These are phyloP conservation scores for Uropsilus gracilis DNA, from an alignment of 2,113 vertebrate species.

Conservation along the genomic window DNA sequence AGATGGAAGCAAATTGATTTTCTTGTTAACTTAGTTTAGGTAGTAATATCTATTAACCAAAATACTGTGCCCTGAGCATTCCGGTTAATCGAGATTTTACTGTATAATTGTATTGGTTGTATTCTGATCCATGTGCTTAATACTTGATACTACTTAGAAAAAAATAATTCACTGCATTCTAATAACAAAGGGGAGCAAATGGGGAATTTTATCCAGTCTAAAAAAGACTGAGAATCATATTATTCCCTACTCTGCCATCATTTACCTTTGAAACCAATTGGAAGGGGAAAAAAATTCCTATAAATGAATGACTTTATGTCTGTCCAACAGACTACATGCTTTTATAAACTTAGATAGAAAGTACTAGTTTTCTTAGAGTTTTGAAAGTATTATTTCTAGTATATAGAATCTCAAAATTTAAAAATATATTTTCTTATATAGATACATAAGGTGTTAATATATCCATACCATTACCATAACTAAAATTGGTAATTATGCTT, in stretches of 20 bases:
- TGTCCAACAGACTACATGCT: conserved; percentile 1
- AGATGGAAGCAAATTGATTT: conserved; percentile 43
- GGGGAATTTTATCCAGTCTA: neutral
- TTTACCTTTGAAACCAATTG: conserved; percentile 18
- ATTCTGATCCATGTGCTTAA: conserved; percentile 39
- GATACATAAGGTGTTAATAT: conserved; percentile 5
- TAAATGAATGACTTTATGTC: conserved; percentile 5
- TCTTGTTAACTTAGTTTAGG: conserved; percentile 55
- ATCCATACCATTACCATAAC: neutral
- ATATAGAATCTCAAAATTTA: neutral
- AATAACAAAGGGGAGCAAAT: conserved; percentile 27
- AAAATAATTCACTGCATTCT: conserved; percentile 33
- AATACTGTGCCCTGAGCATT: conserved; percentile 49
- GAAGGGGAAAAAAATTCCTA: neutral
- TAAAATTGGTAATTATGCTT: conserved; percentile 28
- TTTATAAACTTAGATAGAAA: neutral
- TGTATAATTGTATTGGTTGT: conserved; percentile 58
- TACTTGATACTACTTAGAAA: neutral
- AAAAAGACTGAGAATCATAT: neutral
- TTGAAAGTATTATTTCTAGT: conserved; percentile 20
- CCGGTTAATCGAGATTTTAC: conserved; percentile 72
- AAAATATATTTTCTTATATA: conserved; percentile 29
- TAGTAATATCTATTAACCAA: conserved; percentile 7
- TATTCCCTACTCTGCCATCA: neutral
- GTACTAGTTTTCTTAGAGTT: conserved; percentile 9